Percentiles rank a stretch among this genome's conserved stretches.
phyloP scores from a whole-genome alignment of 2,113 vertebrate species.

The Ariopsis seemanni region DNA sequence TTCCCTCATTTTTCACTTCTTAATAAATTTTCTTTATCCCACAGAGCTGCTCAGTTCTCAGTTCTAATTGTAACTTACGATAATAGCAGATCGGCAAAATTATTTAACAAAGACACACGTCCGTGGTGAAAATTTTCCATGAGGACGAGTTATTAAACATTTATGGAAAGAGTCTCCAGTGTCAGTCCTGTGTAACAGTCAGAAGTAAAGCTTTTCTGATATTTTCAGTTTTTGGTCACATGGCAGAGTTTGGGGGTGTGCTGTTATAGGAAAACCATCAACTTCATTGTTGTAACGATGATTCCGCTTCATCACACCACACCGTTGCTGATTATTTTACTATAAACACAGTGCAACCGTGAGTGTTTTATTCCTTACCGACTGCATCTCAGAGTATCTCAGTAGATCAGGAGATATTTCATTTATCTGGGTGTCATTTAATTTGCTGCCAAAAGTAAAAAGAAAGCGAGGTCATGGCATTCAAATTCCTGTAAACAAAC shows the following conservation, averaged over 20 bases:
- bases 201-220: neutral
- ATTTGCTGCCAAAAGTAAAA: neutral
- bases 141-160: neutral
- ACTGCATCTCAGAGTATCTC: neutral
- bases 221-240: neutral
- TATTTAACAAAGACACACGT: neutral
- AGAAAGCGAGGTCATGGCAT: neutral
- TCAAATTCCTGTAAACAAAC: conserved; percentile 3
- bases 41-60: neutral
- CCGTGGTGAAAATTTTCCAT: neutral
- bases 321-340: neutral
- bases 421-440: neutral
- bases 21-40: neutral
- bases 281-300: neutral
- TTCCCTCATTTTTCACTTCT: neutral
- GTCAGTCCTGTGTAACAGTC: neutral
- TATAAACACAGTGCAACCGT: too few relatives aligned
- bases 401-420: neutral
- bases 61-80: neutral
- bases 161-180: neutral
- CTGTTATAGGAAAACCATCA: neutral
- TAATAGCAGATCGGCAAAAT: neutral
- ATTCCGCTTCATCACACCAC: neutral
- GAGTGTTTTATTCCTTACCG: neutral
- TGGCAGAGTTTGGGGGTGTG: neutral